Evolutionary conservation across 2,113 vertebrate species (phyloP).

Genomic region (Opisthocomus hoazin): DNA sequence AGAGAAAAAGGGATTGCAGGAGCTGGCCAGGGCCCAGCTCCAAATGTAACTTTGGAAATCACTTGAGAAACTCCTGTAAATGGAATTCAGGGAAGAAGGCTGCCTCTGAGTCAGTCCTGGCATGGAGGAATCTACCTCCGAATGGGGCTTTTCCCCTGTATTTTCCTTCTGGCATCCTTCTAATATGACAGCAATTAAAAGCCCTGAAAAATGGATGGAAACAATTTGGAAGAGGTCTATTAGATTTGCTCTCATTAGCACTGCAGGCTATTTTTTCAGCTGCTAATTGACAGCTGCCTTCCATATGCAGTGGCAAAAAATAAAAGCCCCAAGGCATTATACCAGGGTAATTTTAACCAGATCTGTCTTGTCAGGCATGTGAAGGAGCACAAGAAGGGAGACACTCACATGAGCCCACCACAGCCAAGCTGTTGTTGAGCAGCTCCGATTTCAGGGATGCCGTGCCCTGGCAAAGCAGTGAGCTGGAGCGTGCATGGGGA

Average conservation of each 20-base stretch:
- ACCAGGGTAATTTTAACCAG: background rate
- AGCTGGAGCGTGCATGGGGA: fast-evolving
- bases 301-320: background rate
- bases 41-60: background rate
- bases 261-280: slow-evolving; percentile 44
- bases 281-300: slow-evolving; percentile 51
- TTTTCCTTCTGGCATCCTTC: slow-evolving; percentile 7
- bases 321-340: background rate
- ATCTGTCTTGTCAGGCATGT: fast-evolving
- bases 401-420: background rate
- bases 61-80: background rate
- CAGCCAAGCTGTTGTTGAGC: background rate
- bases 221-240: slow-evolving; percentile 14
- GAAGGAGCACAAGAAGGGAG: background rate
- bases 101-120: background rate
- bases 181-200: slow-evolving; percentile 35
- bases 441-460: background rate
- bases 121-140: background rate
- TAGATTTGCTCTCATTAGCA: slow-evolving; percentile 39
- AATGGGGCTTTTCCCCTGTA: background rate
- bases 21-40: background rate
- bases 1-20: background rate
- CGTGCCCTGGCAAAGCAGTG: background rate
- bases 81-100: background rate
- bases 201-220: slow-evolving; percentile 26